phyloP scores from a whole-genome alignment of 2,888 invertebrate species.

The Meta bourneti region DNA sequence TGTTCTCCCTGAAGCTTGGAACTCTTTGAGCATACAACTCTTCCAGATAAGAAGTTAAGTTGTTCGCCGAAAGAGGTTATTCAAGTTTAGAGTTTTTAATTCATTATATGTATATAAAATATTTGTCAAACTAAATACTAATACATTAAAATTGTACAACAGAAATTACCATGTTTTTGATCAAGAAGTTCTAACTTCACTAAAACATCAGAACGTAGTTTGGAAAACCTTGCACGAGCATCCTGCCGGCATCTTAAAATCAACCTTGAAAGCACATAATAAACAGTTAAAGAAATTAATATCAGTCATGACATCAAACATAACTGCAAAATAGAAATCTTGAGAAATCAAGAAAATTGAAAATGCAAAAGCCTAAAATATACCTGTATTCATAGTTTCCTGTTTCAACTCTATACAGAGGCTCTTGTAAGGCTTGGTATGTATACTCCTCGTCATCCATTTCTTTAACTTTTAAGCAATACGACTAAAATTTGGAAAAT shows the following conservation, averaged over 20 bases:
- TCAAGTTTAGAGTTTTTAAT: no score
- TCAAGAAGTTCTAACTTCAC: slow-evolving; percentile 98
- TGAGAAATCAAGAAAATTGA: not conserved
- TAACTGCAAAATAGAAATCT: not conserved
- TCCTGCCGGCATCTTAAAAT: slow-evolving; percentile 97
- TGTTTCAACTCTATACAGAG: slow-evolving; percentile 97
- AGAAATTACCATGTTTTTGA: slow-evolving; percentile 91
- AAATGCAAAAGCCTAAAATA: slow-evolving; percentile 8
- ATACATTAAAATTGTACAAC: not conserved
- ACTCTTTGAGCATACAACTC: no score
- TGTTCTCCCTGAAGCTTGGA: no score
- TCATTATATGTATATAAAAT: no score
- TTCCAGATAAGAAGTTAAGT: no score
- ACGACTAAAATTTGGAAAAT: slow-evolving; percentile 84
- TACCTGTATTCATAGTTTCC: slow-evolving; percentile 99
- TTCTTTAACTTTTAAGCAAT: slow-evolving; percentile 99
- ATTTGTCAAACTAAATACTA: no score
- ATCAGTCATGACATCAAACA: not conserved
- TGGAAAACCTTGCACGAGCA: slow-evolving; percentile 88
- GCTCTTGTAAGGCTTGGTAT: slow-evolving; percentile 93
- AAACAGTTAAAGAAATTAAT: not conserved
- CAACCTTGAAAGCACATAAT: slow-evolving; percentile 83
- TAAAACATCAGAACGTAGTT: slow-evolving; percentile 90
- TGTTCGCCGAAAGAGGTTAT: no score
- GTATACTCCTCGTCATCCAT: slow-evolving; percentile 99